Percentiles rank a stretch among this genome's conserved stretches.
Evolutionary conservation across 1,140 invertebrate genomes (phyloP).

Genomic region (Aphelenchoides fujianensis): DNA sequence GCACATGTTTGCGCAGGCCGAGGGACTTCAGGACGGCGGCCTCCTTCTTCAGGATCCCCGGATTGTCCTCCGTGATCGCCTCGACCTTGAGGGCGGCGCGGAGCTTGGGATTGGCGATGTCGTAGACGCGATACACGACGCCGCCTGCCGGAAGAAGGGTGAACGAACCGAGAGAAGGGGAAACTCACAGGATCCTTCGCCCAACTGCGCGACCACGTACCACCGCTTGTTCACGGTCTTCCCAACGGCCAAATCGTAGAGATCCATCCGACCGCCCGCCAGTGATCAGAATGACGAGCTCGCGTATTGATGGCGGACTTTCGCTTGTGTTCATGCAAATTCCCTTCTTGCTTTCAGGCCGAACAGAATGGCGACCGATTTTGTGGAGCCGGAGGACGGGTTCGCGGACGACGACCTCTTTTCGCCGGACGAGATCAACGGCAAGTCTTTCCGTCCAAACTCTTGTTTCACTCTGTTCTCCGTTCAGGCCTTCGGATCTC

Average conservation of each 20-base stretch:
- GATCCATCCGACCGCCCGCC: slow-evolving; percentile 7
- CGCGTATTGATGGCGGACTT: no score
- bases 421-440: slow-evolving; percentile 48
- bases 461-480: slow-evolving; percentile 13
- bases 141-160: neutral
- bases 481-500: slow-evolving; percentile 34
- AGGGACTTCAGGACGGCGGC: slow-evolving; percentile 19
- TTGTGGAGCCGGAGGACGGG: slow-evolving; percentile 51
- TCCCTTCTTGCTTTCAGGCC: neutral
- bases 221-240: slow-evolving; percentile 13
- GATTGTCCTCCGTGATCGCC: neutral
- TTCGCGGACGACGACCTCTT: slow-evolving; percentile 61
- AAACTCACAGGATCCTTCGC: slow-evolving; percentile 9
- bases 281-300: no score
- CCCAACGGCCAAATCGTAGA: slow-evolving; percentile 7
- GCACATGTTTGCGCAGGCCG: slow-evolving; percentile 14
- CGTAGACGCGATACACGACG: slow-evolving; percentile 11
- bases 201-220: neutral
- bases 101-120: slow-evolving; percentile 7
- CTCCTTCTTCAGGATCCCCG: slow-evolving; percentile 24
- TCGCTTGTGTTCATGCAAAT: no score
- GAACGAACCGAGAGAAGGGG: neutral
- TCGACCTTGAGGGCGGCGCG: slow-evolving; percentile 14
- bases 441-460: slow-evolving; percentile 20
- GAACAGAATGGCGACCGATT: slow-evolving; percentile 14